Percentiles rank a stretch among this genome's conserved stretches.
These are phyloP conservation scores for Plestiodon gilberti DNA, from an alignment of 2,113 vertebrate species.

Conservation along the genomic window DNA sequence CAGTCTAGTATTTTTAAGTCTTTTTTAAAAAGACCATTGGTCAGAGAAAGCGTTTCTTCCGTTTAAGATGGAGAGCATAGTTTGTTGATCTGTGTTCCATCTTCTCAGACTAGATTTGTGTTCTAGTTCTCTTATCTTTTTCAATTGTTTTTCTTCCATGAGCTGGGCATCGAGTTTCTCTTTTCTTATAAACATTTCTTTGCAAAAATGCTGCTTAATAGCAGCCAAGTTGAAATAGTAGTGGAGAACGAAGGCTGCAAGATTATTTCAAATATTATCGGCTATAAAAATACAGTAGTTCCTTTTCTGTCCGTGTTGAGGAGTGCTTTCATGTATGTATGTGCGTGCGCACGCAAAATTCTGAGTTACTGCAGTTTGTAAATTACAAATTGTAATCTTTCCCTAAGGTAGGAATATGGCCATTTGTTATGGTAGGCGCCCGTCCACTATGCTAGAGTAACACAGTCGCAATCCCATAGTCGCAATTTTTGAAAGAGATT, in stretches of 20 bases:
- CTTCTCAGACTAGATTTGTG: background rate
- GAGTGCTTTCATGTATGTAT: background rate
- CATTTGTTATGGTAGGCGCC: no score
- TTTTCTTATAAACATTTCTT: background rate
- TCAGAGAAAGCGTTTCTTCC: background rate
- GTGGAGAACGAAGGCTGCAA: background rate
- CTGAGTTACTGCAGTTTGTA: no score
- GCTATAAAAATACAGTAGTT: no score
- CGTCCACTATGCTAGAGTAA: no score
- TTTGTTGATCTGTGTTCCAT: background rate
- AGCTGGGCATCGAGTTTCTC: background rate
- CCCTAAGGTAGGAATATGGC: no score
- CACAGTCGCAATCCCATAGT: no score
- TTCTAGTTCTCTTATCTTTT: background rate
- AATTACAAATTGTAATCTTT: no score
- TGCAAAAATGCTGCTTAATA: background rate
- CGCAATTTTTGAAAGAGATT: no score
- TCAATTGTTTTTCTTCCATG: background rate
- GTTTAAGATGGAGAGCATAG: no score
- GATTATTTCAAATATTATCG: rapidly evolving
- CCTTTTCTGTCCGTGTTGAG: rapidly evolving
- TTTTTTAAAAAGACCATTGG: no score
- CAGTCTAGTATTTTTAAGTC: no score
- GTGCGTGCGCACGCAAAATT: no score
- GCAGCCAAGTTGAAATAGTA: background rate